Evolutionary conservation across 2,113 vertebrate species (phyloP).

Genomic region (Sinocyclocheilus maitianheensis): DNA sequence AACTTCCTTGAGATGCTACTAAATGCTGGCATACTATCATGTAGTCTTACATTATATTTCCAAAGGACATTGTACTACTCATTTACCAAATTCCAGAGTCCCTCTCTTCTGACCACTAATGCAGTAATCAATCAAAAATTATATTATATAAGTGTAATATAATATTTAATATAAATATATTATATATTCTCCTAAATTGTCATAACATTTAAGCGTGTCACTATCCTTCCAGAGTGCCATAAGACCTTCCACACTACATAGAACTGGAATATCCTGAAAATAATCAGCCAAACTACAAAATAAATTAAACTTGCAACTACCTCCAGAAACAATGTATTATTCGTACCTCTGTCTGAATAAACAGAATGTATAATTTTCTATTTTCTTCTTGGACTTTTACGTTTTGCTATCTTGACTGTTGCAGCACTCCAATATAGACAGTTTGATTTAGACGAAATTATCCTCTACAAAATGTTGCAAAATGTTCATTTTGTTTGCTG

Average conservation of each 20-base stretch:
- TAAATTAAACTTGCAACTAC: background rate
- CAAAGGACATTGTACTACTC: background rate
- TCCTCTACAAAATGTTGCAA: background rate
- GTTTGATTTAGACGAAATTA: background rate
- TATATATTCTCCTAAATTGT: no score
- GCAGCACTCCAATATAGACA: background rate
- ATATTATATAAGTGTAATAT: background rate
- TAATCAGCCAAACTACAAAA: background rate
- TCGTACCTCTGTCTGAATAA: background rate
- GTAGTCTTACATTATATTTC: background rate
- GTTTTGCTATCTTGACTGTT: background rate
- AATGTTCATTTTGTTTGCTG: constrained; percentile 6
- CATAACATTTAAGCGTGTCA: background rate
- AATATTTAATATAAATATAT: background rate
- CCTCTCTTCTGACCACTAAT: no score
- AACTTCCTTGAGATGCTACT: no score
- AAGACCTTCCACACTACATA: background rate
- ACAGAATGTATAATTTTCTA: background rate
- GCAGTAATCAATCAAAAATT: background rate
- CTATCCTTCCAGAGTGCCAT: background rate
- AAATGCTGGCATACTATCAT: background rate
- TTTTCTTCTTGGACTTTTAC: background rate
- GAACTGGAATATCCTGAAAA: background rate
- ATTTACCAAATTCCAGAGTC: background rate
- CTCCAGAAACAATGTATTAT: background rate